Base-by-base conservation (phyloP, 1,140 invertebrate genomes). In the Heliconius melpomene region DNA sequence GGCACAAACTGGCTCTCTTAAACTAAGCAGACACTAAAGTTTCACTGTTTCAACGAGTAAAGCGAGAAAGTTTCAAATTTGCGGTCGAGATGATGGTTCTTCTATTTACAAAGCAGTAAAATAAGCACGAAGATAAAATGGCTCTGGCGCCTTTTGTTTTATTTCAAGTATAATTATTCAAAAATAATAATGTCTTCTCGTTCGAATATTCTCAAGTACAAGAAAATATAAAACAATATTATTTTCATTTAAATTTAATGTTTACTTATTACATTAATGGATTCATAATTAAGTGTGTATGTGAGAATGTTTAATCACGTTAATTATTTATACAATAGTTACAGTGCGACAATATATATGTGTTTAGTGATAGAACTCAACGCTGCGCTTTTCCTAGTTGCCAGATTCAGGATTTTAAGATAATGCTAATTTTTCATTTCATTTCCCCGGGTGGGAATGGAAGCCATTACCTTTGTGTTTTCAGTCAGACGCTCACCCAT, bases 21-120 rank as follows among this genome's bases (percentile, higher is more conserved):
- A 89, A 89, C 88, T 86, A 90, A 89, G 87, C 88, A 89, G 86
- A 87, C 85, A 86, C 80, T 85, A 84, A 90, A 88, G 87, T 90
- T 89, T 86, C 79, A 83, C 79, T 87, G 85, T 84, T 66, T 88
- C 72, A 81, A 84, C 84, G 82, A 73, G 77, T 83, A 83, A 83
- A 85, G 83, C 77, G 82, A 80, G 81, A 88, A 88, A 89, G 82
- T 90, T 89, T 87, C 75, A 84, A 84, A 85, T 84, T 88, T 86
- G 81, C 81, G 83, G 83, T 71, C 74, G 79, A 66, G 77, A 85
- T 85, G 80, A 87, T 85, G 84, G 84, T 79, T 85, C 83, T 82
- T 83, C 82, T 81, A 74, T 81, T 77, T 78, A 81, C 72, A 81
- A 74, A 77, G 40, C 79, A 81, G 75, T 74, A 18, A 54, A 74